A percentile compares a stretch with the other conserved stretches of the same genome.
phyloP scores from a whole-genome alignment of 2,797 vertebrate genomes.

The Dendrocincla tyrannina region DNA sequence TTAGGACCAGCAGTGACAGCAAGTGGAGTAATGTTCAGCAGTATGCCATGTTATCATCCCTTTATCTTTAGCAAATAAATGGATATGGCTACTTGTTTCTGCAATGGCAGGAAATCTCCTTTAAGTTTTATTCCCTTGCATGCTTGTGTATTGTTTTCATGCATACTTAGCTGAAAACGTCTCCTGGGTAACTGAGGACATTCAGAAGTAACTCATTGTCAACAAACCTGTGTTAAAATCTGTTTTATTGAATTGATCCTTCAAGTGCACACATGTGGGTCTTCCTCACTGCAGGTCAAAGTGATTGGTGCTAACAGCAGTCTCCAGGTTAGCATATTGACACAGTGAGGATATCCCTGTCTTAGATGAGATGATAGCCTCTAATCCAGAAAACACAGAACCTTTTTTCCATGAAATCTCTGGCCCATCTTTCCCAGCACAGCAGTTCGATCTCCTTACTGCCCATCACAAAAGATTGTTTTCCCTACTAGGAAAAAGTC shows the following conservation, averaged over 20 bases:
- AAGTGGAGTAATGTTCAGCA: not conserved
- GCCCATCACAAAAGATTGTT: not conserved
- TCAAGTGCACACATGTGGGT: not conserved
- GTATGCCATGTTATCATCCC: not conserved
- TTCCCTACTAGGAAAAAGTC: not conserved
- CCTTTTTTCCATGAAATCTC: not conserved
- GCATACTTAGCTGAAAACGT: not conserved
- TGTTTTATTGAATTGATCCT: not conserved
- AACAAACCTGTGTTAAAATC: not conserved
- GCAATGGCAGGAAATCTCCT: not conserved
- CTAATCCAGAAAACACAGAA: not conserved
- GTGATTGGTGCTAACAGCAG: not conserved
- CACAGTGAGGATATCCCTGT: not conserved
- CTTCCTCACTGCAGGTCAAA: not conserved
- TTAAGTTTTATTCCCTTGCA: not conserved
- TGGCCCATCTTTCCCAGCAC: not conserved
- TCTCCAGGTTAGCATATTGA: not conserved
- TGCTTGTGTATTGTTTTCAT: not conserved
- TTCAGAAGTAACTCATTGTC: not conserved
- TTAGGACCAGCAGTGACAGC: not conserved
- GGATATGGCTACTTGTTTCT: not conserved
- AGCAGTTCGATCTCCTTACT: not conserved
- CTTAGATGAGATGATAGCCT: not conserved
- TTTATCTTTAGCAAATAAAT: not conserved
- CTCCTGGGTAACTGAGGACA: not conserved